Base-by-base conservation (phyloP, 2,797 vertebrate species). In the Falco berigora region DNA sequence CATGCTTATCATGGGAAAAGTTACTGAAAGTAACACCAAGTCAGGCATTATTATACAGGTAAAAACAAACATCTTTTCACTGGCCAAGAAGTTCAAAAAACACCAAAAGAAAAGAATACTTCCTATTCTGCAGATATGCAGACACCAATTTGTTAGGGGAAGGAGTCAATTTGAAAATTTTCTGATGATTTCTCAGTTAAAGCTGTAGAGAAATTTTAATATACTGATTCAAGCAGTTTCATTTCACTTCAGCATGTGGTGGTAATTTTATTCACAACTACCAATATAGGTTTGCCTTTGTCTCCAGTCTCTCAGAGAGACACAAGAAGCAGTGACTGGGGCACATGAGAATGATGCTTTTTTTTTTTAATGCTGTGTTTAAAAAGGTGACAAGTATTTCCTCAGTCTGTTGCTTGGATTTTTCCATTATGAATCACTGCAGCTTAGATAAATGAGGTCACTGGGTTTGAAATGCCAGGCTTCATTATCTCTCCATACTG, bases 371-470 rank as follows among this genome's bases (percentile, higher is more conserved):
- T 34, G 14, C n/a, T 13, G 22, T 56, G 22, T 76, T 77, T 72
- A 46, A 91, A 80, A 80, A 73, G 16, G n/a, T 69, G 78, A 83
- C 49, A 74, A 50, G 49, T 56, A 66, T 73, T 84, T 83, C 46
- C 56, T 90, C 24, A 46, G 22, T 27, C 58, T 73, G 19, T 42
- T 75, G 62, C 49, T 59, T 67, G 53, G 52, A 32, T 69, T 93
- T 85, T 53, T 80, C 49, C 79, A 53, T 88, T 94, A 64, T 46
- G 40, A 88, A 79, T 93, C 86, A 78, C 58, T n/a, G n/a, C 66
- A 94, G 72, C 83, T 66, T 16, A 81, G 88, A 92, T 76, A 94
- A 90, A 93, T 75, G 88, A 94, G 92, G 95, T 93, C 90, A 86
- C 53, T 55, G 23, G 67, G 56, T 91, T 89, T 95, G 93, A 95